These are phyloP conservation scores for Trachelus stipa DNA, from an alignment of 2,888 invertebrate species.

Conservation along the genomic window DNA sequence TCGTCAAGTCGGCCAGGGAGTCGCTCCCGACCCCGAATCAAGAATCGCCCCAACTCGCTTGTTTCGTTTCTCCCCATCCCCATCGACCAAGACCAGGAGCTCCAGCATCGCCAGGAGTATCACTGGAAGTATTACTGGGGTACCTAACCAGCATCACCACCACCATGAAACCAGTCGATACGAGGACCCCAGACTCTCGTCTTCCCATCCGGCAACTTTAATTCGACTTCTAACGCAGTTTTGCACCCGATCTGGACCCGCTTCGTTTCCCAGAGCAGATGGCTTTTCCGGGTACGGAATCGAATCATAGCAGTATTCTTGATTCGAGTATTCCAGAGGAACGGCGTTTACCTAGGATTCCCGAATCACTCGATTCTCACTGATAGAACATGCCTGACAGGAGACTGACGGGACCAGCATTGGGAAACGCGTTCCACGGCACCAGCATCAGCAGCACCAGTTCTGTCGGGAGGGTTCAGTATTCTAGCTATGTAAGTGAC, in stretches of 20 bases:
- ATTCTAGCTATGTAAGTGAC: constrained; percentile 65
- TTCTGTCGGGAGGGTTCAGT: constrained; percentile 54
- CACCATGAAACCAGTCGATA: background rate
- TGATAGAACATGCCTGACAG: background rate
- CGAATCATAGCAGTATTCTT: background rate
- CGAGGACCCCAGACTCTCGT: constrained; percentile 12
- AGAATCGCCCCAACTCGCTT: constrained; percentile 37
- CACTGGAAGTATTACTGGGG: background rate
- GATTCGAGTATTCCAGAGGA: background rate
- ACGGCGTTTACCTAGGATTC: background rate
- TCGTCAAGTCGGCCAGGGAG: constrained; percentile 47
- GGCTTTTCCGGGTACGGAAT: background rate
- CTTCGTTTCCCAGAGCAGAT: background rate
- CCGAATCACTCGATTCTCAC: background rate
- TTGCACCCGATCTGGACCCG: constrained; percentile 23
- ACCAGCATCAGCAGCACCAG: constrained; percentile 31
- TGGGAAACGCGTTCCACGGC: constrained; percentile 4
- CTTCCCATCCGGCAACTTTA: constrained; percentile 32
- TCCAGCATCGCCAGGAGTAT: background rate
- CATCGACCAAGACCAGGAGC: constrained; percentile 10
- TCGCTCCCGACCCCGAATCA: constrained; percentile 39
- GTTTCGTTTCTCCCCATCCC: constrained; percentile 18
- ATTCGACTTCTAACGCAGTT: constrained; percentile 44
- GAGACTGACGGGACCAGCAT: constrained; percentile 9
- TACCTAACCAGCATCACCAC: background rate